Evolutionary conservation across 2,888 invertebrate genomes (phyloP).

Genomic region (Drosophila borealis): DNA sequence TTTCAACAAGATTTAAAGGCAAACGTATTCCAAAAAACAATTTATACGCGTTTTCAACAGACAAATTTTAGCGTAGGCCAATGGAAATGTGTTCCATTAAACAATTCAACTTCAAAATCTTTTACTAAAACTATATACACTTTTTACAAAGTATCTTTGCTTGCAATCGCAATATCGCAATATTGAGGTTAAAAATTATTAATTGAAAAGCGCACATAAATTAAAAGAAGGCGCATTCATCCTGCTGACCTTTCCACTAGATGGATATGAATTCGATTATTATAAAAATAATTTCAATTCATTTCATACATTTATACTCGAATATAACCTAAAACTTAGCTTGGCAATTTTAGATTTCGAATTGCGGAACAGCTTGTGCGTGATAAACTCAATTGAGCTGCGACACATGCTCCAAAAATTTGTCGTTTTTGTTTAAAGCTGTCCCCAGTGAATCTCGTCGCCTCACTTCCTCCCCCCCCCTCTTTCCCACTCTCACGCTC

Average conservation of each 20-base stretch:
- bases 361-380: slow-evolving; percentile 7
- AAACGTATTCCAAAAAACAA: slow-evolving; percentile 6
- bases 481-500: not conserved
- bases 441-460: slow-evolving; percentile 16
- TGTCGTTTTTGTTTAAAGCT: slow-evolving; percentile 21
- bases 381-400: slow-evolving; percentile 19
- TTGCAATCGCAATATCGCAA: no score
- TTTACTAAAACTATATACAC: no score
- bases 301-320: not conserved
- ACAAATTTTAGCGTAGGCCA: no score
- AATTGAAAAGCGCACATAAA: no score
- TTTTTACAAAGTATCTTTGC: no score
- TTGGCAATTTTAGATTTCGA: not conserved
- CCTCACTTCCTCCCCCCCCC: not conserved
- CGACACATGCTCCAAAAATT: slow-evolving; percentile 24
- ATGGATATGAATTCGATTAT: no score
- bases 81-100: slow-evolving; percentile 6
- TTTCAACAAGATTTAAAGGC: no score
- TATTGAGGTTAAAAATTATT: no score
- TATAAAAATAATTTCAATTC: no score
- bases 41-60: not conserved
- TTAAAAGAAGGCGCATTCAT: no score
- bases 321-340: slow-evolving; percentile 1
- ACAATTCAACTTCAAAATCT: not conserved
- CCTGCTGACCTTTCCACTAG: no score